These are phyloP conservation scores for Muraenolepis orangiensis DNA, from an alignment of 2,797 vertebrate species.

Conservation along the genomic window DNA sequence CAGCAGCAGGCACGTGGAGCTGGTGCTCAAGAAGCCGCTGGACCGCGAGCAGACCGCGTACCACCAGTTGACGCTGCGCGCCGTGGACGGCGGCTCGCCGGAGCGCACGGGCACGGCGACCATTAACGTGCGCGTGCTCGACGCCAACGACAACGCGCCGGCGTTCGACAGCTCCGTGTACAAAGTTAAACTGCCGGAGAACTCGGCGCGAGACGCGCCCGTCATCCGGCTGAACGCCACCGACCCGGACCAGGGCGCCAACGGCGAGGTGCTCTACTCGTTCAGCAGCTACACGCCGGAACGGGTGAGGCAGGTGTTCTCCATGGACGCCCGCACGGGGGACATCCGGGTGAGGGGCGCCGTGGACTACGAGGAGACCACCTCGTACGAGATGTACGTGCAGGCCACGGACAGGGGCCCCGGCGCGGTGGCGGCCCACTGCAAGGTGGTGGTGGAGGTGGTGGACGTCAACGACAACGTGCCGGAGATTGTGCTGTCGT, in stretches of 20 bases:
- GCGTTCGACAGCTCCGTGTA: slow-evolving; percentile 89
- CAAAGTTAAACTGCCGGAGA: slow-evolving; percentile 87
- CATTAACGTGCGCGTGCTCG: slow-evolving; percentile 86
- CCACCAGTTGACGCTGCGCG: slow-evolving; percentile 88
- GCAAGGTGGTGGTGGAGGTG: slow-evolving; percentile 92
- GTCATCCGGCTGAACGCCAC: slow-evolving; percentile 91
- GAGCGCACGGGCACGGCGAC: slow-evolving; percentile 84
- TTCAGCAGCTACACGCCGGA: slow-evolving; percentile 93
- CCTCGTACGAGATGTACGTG: slow-evolving; percentile 93
- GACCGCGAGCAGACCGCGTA: slow-evolving; percentile 89
- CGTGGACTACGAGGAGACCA: slow-evolving; percentile 92
- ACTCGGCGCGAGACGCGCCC: slow-evolving; percentile 81
- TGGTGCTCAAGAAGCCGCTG: slow-evolving; percentile 90
- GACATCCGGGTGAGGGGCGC: slow-evolving; percentile 88
- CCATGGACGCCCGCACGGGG: slow-evolving; percentile 84
- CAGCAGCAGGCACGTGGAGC: slow-evolving; percentile 84
- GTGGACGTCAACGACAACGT: slow-evolving; percentile 94
- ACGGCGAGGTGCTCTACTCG: slow-evolving; percentile 89
- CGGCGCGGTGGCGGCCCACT: slow-evolving; percentile 89
- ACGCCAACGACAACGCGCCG: slow-evolving; percentile 94
- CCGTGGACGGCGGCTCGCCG: slow-evolving; percentile 90
- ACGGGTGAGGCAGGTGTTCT: slow-evolving; percentile 91
- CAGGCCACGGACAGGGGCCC: slow-evolving; percentile 93
- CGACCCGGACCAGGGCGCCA: slow-evolving; percentile 91
- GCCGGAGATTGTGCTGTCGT: slow-evolving; percentile 89